phyloP scores from a whole-genome alignment of 1,140 invertebrate species.

The Scylla paramamosain region DNA sequence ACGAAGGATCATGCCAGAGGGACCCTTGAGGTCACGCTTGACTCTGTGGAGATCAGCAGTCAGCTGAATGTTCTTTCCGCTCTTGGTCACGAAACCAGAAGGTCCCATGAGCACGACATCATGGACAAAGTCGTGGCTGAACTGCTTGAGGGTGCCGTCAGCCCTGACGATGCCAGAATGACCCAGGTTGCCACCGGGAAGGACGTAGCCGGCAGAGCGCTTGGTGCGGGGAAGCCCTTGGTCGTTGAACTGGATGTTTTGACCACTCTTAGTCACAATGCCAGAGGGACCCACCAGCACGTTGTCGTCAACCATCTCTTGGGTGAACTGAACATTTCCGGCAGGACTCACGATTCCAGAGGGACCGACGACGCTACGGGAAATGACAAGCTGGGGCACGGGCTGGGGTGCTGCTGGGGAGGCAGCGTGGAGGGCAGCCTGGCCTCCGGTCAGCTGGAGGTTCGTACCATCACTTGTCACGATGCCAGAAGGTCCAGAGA shows the following conservation, averaged over 20 bases:
- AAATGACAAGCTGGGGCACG: conserved; percentile 8
- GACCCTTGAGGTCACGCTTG: conserved; percentile 51
- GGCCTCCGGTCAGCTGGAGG: conserved; percentile 52
- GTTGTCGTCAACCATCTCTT: conserved; percentile 60
- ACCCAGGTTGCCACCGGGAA: conserved; percentile 30
- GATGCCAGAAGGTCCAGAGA: conserved; percentile 66
- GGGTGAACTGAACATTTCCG: conserved; percentile 75
- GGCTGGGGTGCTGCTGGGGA: conserved; percentile 7
- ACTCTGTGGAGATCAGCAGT: conserved; percentile 41
- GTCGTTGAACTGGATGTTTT: conserved; percentile 69
- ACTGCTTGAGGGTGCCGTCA: conserved; percentile 19
- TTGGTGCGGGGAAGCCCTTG: not conserved
- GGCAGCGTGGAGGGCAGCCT: conserved; percentile 46
- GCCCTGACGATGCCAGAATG: conserved; percentile 41
- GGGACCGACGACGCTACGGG: conserved; percentile 55
- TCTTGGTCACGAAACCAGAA: conserved; percentile 52
- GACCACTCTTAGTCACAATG: conserved; percentile 72
- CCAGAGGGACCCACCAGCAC: conserved; percentile 70
- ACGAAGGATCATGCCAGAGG: conserved; percentile 69
- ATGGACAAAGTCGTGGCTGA: conserved; percentile 12
- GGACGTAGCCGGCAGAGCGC: conserved; percentile 49
- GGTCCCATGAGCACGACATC: conserved; percentile 52
- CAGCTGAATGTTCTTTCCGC: conserved; percentile 47
- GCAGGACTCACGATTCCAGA: conserved; percentile 67
- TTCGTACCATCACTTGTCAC: conserved; percentile 62